A percentile compares a stretch with the other conserved stretches of the same genome.
Evolutionary conservation across 2,113 vertebrate species (phyloP).

Genomic region (Misgurnus anguillicaudatus): DNA sequence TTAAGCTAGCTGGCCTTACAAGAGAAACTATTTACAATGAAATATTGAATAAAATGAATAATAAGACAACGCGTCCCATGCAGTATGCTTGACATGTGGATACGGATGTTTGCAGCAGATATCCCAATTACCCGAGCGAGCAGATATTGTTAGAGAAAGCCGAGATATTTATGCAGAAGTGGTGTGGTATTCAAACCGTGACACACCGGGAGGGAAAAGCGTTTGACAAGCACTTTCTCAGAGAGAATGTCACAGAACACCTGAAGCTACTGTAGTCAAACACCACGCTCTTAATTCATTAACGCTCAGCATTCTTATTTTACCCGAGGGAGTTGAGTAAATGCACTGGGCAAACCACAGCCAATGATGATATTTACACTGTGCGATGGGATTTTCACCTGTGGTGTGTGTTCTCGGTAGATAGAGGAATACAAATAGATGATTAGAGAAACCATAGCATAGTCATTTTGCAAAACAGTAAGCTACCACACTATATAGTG

Average conservation of each 20-base stretch:
- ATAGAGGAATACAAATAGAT: background rate
- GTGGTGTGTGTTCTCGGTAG: slow-evolving; percentile 25
- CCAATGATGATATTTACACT: slow-evolving; percentile 63
- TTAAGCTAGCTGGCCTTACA: too few species aligned
- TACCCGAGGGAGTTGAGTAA: slow-evolving; percentile 58
- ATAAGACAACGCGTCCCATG: background rate
- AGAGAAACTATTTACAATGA: too few species aligned
- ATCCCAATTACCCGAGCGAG: slow-evolving; percentile 8
- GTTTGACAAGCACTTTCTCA: slow-evolving; percentile 66
- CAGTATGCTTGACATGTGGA: too few species aligned
- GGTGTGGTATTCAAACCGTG: slow-evolving; percentile 33
- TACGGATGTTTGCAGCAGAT: background rate
- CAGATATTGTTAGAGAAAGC: background rate
- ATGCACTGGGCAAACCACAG: slow-evolving; percentile 59
- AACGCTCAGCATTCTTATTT: slow-evolving; percentile 65
- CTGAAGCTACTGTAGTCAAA: slow-evolving; percentile 66
- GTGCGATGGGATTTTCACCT: slow-evolving; percentile 57
- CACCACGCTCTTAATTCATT: slow-evolving; percentile 65
- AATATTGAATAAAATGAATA: too few species aligned
- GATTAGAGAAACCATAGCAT: background rate
- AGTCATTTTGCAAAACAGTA: background rate
- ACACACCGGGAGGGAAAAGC: slow-evolving; percentile 26
- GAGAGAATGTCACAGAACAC: slow-evolving; percentile 71
- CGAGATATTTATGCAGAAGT: slow-evolving; percentile 3
- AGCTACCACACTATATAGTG: background rate